These are phyloP conservation scores for Amblyjoppa proteus DNA, from an alignment of 2,888 invertebrate species.

Conservation along the genomic window DNA sequence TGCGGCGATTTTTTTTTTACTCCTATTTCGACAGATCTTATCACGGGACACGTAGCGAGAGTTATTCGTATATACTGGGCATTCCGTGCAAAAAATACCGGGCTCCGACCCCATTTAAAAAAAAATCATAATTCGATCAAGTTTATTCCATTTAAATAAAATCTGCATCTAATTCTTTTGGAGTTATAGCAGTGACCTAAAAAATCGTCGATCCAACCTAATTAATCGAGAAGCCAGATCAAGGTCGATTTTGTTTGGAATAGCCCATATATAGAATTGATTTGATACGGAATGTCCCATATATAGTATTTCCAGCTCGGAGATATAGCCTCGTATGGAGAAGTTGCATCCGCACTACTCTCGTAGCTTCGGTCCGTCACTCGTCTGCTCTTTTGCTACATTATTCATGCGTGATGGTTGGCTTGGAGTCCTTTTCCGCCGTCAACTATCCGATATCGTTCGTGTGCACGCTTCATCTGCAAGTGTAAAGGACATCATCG, in stretches of 20 bases:
- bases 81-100: no score
- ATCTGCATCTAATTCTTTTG: not conserved
- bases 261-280: not conserved
- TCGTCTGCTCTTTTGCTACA: slow-evolving; percentile 69
- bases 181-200: not conserved
- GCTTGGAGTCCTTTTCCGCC: slow-evolving; percentile 54
- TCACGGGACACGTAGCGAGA: not conserved
- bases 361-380: slow-evolving; percentile 66
- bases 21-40: not conserved
- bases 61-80: not conserved
- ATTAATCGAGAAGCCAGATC: not conserved
- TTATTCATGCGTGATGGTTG: slow-evolving; percentile 75
- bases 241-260: not conserved
- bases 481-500: slow-evolving; percentile 75
- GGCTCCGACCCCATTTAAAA: not conserved
- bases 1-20: not conserved
- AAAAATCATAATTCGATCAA: not conserved
- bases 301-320: not conserved
- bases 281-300: not conserved
- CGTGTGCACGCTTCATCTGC: slow-evolving; percentile 69
- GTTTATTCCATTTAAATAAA: not conserved
- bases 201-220: not conserved
- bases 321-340: slow-evolving; percentile 26
- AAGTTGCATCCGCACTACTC: slow-evolving; percentile 30
- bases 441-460: slow-evolving; percentile 57